Base-by-base conservation (phyloP, 2,113 vertebrate species). In the Malurus alboscapulatus region DNA sequence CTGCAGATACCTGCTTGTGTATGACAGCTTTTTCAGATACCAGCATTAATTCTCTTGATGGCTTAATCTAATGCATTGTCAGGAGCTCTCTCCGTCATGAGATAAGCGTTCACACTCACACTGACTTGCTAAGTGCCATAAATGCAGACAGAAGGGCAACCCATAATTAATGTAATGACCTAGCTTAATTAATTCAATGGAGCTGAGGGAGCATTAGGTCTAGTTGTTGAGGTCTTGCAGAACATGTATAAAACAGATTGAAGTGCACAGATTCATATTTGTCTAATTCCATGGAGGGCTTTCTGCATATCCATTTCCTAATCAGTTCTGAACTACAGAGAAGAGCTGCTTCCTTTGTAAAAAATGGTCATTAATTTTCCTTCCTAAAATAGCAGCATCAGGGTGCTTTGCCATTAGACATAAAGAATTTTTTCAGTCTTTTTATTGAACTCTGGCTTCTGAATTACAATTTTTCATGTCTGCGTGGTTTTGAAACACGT, bases 61-160 rank as follows among this genome's bases (percentile, higher is more conserved):
- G 54, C 91, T 93, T 94, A 53, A 79, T 94, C 44, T 95, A 85
- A 96, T 96, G 97, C 95, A 93, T 93, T 94, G 92, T 82, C 89
- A 91, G 84, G 47, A 78, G 69, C 54, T 94, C 94, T 85, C 91
- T 95, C 63, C 66, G 95, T 79, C 80, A 65, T 73, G 71, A 61
- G 57, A 68, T 85, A 78, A 69, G 61, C 36, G 42, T 88, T 29
- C 51, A 34, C 90, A 73, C 79, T 77, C 82, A 92, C 89, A 74
- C 78, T 83, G 86, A 94, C 84, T 97, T 91, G 84, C 85, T 95
- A 88, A 95, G 61, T 96, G 83, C 57, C 47, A 75, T 92, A 93
- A 96, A 97, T 93, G 96, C 83, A 94, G 72, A 61, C 66, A 79
- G 48, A 88, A 87, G 76, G 88, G 59, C 94, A 95, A 42, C 66